Base-by-base conservation (phyloP, 1,140 invertebrate species). In the Sycophaga agraensis region DNA sequence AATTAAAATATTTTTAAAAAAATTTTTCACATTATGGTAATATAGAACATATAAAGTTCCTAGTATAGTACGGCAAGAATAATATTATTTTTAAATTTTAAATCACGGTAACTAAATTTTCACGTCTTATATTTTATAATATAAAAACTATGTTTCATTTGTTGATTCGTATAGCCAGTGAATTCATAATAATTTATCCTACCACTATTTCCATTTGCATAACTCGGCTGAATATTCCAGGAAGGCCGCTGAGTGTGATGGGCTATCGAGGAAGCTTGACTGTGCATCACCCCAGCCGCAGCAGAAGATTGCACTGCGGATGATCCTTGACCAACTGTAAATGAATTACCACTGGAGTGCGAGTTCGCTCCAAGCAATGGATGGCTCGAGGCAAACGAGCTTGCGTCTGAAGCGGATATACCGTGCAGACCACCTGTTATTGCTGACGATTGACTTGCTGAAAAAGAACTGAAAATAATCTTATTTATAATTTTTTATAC, bases 401-500 rank as follows among this genome's bases (percentile, higher is more conserved):
- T 74, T 0, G 74, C 50, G 49, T 73, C 66, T 0, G 75, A 68
- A 0, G 67, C 59, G 0, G 70, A 72, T 31, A 78, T 58, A 14
- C 74, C 75, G 2, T 65, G 54, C 12, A 63, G 60, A 56, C 78
- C 76, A 0, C 71, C 71, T 4, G 77, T 65, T 16, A 64, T 1
- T 7, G 77, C 75, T 26, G 70, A 68, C 8, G 77, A 79, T 53
- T 73, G 71, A 60, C 79, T 81, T 16, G 70, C 66, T 2, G 77
- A 72, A 21, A 75, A 39, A 1, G 60, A 68, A 14, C 70, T 67
- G 51, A 59, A 65, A n/a, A n/a, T n/a, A n/a, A n/a, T n/a, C n/a
- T n/a, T n/a, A n/a, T n/a, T n/a, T n/a, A n/a, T n/a, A n/a, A n/a
- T n/a, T n/a, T n/a, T n/a, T n/a, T n/a, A n/a, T n/a, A n/a, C n/a